Evolutionary conservation across 2,888 invertebrate species (phyloP).

Genomic region (Acrobasis repandana): DNA sequence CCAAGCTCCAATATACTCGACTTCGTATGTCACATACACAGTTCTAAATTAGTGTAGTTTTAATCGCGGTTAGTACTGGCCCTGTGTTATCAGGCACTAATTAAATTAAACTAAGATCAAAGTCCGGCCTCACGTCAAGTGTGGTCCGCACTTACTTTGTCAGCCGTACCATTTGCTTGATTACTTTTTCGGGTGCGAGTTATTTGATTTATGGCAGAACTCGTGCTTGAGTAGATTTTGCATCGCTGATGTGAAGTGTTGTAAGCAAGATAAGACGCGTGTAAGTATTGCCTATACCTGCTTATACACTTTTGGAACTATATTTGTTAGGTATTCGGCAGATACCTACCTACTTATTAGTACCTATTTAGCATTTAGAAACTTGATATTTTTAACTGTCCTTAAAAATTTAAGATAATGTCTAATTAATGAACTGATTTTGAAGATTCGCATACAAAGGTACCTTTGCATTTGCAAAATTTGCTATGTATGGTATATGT

Average conservation of each 20-base stretch:
- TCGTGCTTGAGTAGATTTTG: slow-evolving; percentile 2
- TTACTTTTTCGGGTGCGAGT: slow-evolving; percentile 28
- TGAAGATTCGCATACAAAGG: too few species aligned
- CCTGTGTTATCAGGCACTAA: slow-evolving; percentile 33
- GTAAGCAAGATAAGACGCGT: neutral
- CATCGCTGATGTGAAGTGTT: neutral
- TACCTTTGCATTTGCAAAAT: too few species aligned
- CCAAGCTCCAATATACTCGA: neutral
- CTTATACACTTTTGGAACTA: too few species aligned
- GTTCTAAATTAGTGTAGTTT: slow-evolving; percentile 9
- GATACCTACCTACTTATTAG: too few species aligned
- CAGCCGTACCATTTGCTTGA: slow-evolving; percentile 31
- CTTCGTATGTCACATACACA: neutral
- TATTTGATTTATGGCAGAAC: slow-evolving; percentile 19
- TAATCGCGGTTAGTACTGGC: slow-evolving; percentile 34
- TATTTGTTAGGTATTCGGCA: too few species aligned
- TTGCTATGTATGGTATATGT: too few species aligned
- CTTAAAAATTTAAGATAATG: too few species aligned
- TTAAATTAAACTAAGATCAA: slow-evolving; percentile 40
- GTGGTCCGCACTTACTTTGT: slow-evolving; percentile 25
- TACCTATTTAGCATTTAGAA: too few species aligned
- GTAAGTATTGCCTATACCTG: too few species aligned
- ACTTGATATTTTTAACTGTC: too few species aligned
- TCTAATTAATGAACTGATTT: too few species aligned
- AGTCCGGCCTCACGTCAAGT: slow-evolving; percentile 26